Percentiles rank a stretch among this genome's conserved stretches.
phyloP scores from a whole-genome alignment of 1,140 invertebrate species.

The Nasonia vitripennis region DNA sequence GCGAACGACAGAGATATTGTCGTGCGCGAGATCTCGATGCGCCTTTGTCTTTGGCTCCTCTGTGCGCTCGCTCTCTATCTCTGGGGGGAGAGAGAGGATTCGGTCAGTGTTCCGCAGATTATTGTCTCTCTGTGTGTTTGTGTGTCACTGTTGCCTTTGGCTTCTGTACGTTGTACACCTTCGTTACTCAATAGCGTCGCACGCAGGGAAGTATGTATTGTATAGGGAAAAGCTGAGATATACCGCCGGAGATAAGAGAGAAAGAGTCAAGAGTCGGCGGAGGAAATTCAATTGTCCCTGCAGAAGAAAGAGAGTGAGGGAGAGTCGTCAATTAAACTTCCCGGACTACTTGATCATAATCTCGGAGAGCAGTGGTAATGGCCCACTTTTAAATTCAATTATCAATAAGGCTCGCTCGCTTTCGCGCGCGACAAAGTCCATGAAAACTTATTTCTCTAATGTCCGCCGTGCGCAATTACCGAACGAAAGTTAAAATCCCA shows the following conservation, averaged over 20 bases:
- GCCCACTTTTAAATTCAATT: conserved; percentile 10
- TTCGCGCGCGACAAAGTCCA: neutral
- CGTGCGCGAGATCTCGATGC: neutral
- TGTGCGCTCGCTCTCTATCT: too few species aligned
- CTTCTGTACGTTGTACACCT: neutral
- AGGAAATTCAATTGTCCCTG: neutral
- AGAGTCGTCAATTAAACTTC: neutral
- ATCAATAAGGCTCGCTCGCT: neutral
- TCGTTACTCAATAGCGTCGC: too few species aligned
- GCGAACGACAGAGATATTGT: too few species aligned
- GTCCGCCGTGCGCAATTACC: neutral
- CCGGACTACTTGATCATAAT: neutral
- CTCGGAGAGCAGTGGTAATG: neutral
- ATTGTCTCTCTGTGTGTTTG: too few species aligned
- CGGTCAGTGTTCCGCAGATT: neutral
- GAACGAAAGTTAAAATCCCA: neutral
- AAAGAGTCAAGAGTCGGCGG: neutral
- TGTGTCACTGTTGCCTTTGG: neutral
- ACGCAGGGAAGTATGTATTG: neutral
- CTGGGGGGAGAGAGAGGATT: too few species aligned
- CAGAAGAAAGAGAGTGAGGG: neutral
- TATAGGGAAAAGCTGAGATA: neutral
- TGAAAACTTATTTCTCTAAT: conserved; percentile 3
- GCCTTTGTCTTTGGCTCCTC: neutral
- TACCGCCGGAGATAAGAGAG: neutral